phyloP scores from a whole-genome alignment of 2,888 invertebrate species.

The Diogma glabrata region DNA sequence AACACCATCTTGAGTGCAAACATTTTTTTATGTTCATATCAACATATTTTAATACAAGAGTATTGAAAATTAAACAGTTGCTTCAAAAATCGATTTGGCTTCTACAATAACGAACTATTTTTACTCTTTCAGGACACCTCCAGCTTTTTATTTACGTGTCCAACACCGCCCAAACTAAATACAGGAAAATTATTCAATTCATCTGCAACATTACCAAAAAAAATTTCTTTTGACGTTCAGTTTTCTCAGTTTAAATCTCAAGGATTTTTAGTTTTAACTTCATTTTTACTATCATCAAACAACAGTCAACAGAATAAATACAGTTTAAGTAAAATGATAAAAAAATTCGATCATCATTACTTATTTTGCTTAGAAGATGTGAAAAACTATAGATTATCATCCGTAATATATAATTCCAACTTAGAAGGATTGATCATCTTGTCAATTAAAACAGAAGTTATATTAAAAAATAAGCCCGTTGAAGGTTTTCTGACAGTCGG shows the following conservation, averaged over 20 bases:
- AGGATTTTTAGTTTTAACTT: slow-evolving; percentile 9
- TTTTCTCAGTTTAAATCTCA: slow-evolving; percentile 4
- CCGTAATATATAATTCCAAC: slow-evolving; percentile 6
- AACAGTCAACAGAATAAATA: background rate
- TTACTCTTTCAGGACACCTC: background rate
- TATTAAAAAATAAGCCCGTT: slow-evolving; percentile 20
- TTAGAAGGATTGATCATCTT: slow-evolving; percentile 17
- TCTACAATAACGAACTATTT: too few relatives aligned
- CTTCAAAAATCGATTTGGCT: too few relatives aligned
- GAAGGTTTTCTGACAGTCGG: slow-evolving; percentile 42
- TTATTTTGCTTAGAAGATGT: slow-evolving; percentile 3
- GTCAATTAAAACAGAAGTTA: slow-evolving; percentile 14
- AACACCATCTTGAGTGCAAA: too few relatives aligned
- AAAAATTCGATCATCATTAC: background rate
- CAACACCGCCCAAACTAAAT: slow-evolving; percentile 2
- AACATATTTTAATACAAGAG: too few relatives aligned
- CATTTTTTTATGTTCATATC: too few relatives aligned
- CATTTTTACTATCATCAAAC: slow-evolving; percentile 9
- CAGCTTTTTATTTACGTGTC: slow-evolving; percentile 5
- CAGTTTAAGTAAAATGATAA: background rate
- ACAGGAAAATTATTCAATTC: slow-evolving; percentile 7
- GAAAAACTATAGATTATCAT: background rate
- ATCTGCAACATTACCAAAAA: slow-evolving; percentile 3
- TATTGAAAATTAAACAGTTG: too few relatives aligned
- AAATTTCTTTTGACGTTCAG: background rate